Percentiles rank a stretch among this genome's conserved stretches.
Conservation (phyloP, 2,888 invertebrate genomes). For the Tetramorium bicarinatum region DNA sequence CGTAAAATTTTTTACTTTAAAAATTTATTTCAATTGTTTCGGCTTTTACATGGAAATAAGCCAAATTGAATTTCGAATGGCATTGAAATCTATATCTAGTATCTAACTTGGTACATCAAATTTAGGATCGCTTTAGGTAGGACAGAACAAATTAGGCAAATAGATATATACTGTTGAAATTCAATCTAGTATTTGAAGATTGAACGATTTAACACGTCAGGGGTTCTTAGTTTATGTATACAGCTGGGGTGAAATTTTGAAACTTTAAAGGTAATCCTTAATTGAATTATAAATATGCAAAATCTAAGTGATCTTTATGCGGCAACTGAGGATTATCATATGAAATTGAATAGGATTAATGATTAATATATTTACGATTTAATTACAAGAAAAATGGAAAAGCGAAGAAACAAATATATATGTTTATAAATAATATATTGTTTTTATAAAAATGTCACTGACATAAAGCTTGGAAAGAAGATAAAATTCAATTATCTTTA, state of each 20-base stretch:
- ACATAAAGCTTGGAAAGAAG: neutral
- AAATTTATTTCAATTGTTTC: neutral
- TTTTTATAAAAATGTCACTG: neutral
- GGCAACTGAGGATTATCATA: neutral
- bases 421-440: no score
- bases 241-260: neutral
- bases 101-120: neutral
- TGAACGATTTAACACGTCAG: neutral
- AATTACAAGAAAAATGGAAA: neutral
- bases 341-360: neutral
- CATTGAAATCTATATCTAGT: neutral
- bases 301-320: neutral
- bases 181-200: neutral
- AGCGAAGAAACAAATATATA: neutral
- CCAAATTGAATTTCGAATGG: neutral
- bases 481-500: constrained; percentile 10
- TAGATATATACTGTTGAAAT: neutral
- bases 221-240: neutral
- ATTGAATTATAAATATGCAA: constrained; percentile 9
- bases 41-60: neutral
- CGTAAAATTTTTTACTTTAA: neutral
- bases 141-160: constrained; percentile 20
- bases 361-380: neutral
- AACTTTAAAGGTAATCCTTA: neutral
- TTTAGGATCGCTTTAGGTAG: neutral